These are phyloP conservation scores for Cnemophilus loriae DNA, from an alignment of 2,113 vertebrate species.

Conservation along the genomic window DNA sequence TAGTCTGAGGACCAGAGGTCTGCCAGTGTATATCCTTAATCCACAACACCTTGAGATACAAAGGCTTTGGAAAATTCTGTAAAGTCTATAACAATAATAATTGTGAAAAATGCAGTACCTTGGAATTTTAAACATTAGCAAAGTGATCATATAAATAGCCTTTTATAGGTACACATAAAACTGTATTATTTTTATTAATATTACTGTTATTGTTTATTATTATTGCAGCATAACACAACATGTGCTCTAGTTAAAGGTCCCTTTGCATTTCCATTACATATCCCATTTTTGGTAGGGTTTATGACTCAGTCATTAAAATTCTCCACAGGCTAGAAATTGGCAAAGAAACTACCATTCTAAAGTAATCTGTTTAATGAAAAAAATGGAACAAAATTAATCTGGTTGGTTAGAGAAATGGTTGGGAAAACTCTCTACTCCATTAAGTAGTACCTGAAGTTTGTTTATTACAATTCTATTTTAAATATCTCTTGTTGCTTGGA, in stretches of 20 bases:
- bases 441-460: background rate
- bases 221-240: background rate
- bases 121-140: slow-evolving; percentile 29
- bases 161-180: slow-evolving; percentile 36
- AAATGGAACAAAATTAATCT: background rate
- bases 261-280: slow-evolving; percentile 1
- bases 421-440: background rate
- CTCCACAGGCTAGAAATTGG: slow-evolving; percentile 29
- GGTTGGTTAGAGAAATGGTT: background rate
- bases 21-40: background rate
- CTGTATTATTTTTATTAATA: slow-evolving; percentile 32
- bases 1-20: background rate
- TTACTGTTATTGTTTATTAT: slow-evolving; percentile 39
- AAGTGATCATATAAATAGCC: slow-evolving; percentile 18
- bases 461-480: background rate
- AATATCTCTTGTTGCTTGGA: background rate
- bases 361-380: background rate
- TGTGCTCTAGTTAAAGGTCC: background rate
- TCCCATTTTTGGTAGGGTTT: slow-evolving; percentile 18
- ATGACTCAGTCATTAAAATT: slow-evolving; percentile 50
- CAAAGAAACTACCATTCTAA: background rate
- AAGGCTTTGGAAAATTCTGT: slow-evolving; percentile 19
- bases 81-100: slow-evolving; percentile 24
- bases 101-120: slow-evolving; percentile 40
- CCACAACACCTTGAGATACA: background rate